These are phyloP conservation scores for Drosophila melanica DNA, from an alignment of 1,140 invertebrate genomes.

Conservation along the genomic window DNA sequence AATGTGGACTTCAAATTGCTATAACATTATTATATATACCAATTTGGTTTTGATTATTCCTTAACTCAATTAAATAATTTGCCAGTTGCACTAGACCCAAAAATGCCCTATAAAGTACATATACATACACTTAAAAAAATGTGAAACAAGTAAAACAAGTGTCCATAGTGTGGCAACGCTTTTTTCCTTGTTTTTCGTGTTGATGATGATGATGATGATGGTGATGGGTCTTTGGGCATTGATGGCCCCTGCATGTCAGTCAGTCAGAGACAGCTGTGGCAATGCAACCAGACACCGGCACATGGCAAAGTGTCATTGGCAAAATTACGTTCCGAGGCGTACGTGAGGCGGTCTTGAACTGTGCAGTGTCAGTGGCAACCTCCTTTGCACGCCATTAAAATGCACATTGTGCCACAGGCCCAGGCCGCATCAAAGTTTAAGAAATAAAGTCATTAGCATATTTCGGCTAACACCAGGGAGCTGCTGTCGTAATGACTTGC, in stretches of 20 bases:
- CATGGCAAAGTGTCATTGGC: slow-evolving; percentile 55
- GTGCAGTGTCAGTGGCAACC: slow-evolving; percentile 6
- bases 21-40: too few relatives aligned
- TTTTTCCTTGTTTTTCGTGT: slow-evolving; percentile 20
- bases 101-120: neutral
- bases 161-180: slow-evolving; percentile 19
- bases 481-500: slow-evolving; percentile 58
- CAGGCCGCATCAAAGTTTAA: slow-evolving; percentile 61
- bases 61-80: too few relatives aligned
- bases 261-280: slow-evolving; percentile 7
- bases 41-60: too few relatives aligned
- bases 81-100: too few relatives aligned
- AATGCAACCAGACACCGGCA: slow-evolving; percentile 47
- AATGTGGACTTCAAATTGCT: too few relatives aligned
- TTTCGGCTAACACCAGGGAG: slow-evolving; percentile 70
- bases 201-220: slow-evolving; percentile 28
- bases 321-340: slow-evolving; percentile 34
- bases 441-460: slow-evolving; percentile 82
- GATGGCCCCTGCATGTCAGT: slow-evolving; percentile 51
- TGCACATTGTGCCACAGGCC: slow-evolving; percentile 61
- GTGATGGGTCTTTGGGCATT: slow-evolving; percentile 43
- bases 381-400: slow-evolving; percentile 76
- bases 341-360: slow-evolving; percentile 43
- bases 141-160: slow-evolving; percentile 30
- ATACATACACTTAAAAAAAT: neutral